Percentiles rank a stretch among this genome's conserved stretches.
These are phyloP conservation scores for Orthonevra nobilis DNA, from an alignment of 2,888 invertebrate genomes.

Conservation along the genomic window DNA sequence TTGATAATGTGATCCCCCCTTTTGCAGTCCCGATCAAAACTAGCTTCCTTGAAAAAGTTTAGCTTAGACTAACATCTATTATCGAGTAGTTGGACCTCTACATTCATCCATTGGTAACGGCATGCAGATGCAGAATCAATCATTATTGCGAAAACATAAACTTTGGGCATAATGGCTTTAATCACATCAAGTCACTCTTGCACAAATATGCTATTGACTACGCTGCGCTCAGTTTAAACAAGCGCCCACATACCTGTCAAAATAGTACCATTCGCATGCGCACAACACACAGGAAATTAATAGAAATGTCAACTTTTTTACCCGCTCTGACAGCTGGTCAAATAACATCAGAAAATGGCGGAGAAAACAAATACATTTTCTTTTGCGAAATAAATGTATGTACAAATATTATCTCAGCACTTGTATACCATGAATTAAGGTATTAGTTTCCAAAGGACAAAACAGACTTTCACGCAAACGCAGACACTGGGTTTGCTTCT, in stretches of 20 bases:
- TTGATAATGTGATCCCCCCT: too few relatives aligned
- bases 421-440: constrained; percentile 38
- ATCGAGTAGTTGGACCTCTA: too few relatives aligned
- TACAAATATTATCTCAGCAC: constrained; percentile 61
- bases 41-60: too few relatives aligned
- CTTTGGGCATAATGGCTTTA: too few relatives aligned
- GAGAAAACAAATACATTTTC: too few relatives aligned
- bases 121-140: too few relatives aligned
- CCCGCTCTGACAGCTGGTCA: constrained; percentile 47
- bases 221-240: constrained; percentile 13
- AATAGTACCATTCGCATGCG: constrained; percentile 30
- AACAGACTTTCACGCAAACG: constrained; percentile 53
- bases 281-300: constrained; percentile 27
- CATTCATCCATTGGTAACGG: too few relatives aligned
- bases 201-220: constrained; percentile 5
- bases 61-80: too few relatives aligned
- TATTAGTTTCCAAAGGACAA: constrained; percentile 62
- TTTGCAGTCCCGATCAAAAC: too few relatives aligned
- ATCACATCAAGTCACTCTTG: neutral
- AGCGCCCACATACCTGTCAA: constrained; percentile 53
- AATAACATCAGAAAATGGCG: too few relatives aligned
- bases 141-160: too few relatives aligned
- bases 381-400: constrained; percentile 28
- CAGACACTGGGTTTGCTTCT: neutral
- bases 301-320: constrained; percentile 51